These are phyloP conservation scores for Festucalex cinctus DNA, from an alignment of 2,113 vertebrate genomes.

Conservation along the genomic window DNA sequence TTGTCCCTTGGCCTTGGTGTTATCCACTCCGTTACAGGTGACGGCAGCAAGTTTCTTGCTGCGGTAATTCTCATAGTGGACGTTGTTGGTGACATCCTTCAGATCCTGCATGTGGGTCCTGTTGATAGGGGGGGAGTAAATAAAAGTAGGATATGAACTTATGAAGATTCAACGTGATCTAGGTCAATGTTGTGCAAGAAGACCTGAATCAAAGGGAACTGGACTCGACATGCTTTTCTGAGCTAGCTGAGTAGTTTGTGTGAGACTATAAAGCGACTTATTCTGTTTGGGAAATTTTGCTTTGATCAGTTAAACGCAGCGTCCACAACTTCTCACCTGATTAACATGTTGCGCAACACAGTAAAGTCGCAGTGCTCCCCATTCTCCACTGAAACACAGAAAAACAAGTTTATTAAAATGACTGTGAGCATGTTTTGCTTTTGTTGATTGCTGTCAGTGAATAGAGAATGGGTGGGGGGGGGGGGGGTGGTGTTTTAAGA, in stretches of 20 bases:
- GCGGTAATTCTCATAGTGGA: slow-evolving; percentile 80
- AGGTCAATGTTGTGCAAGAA: neutral
- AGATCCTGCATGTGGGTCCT: slow-evolving; percentile 82
- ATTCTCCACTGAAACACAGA: slow-evolving; percentile 75
- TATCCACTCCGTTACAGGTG: slow-evolving; percentile 78
- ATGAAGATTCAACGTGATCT: neutral
- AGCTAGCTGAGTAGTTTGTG: neutral
- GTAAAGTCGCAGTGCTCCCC: slow-evolving; percentile 82
- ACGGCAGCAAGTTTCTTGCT: slow-evolving; percentile 78
- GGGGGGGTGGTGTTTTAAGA: neutral
- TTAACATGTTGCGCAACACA: slow-evolving; percentile 79
- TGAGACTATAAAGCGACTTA: neutral
- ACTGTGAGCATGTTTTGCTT: neutral
- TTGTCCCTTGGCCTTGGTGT: slow-evolving; percentile 73
- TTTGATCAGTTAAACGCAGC: neutral
- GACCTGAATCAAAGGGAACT: neutral
- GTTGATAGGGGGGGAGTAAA: neutral
- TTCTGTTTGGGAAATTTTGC: neutral
- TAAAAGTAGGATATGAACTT: neutral
- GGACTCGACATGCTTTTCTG: neutral
- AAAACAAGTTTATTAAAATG: neutral
- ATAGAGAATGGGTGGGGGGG: neutral
- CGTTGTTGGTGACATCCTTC: slow-evolving; percentile 81
- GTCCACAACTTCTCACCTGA: slow-evolving; percentile 63
- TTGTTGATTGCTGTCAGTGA: neutral